Evolutionary conservation across 2,888 invertebrate genomes (phyloP), one percentile per base, ranked within the genome.

Genomic region (Notodonta ziczac): DNA sequence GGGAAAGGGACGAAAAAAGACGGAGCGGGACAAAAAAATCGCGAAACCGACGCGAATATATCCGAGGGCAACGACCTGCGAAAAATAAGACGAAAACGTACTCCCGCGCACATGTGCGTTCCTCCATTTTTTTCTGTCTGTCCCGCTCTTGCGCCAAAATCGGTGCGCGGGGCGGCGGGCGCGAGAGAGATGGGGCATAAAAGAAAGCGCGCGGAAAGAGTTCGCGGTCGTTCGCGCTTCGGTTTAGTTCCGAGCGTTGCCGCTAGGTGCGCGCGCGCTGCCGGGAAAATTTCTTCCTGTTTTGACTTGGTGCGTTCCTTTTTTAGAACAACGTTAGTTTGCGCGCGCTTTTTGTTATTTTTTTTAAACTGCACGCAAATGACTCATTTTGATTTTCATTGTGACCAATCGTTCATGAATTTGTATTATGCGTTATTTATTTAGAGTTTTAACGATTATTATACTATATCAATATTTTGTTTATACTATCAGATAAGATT

Each of bases 21-120:
- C 56, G 48, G 67, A 78, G 70, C 70, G 69, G 67, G 75, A 69
- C 71, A 77, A 77, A 88, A 87, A 85, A 78, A 78, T 69, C 72
- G 75, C 82, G 76, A 82, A 78, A 73, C 69, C 74, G 74, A 78
- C 80, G 83, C 88, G 87, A 90, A 91, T 89, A 90, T 86, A 85
- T 85, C 84, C 87, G 84, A 86, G 92, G 90, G 81, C 83, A 93
- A 91, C 85, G 91, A 91, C 88, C 91, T 84, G 87, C 91, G 86
- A 93, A 93, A 92, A 93, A 91, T 85, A 93, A 91, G 86, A 90
- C 90, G 87, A 92, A 90, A 82, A 85, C 82, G 73, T 77, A 80
- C 87, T 84, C 88, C 73, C 82, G 88, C 86, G 91, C 93, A 93
- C 92, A 92, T 92, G 91, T 92, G 91, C 89, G 90, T 90, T 86